Percentiles rank a stretch among this genome's conserved stretches.
Evolutionary conservation across 2,113 vertebrate species (phyloP).

Genomic region (Bucco capensis): DNA sequence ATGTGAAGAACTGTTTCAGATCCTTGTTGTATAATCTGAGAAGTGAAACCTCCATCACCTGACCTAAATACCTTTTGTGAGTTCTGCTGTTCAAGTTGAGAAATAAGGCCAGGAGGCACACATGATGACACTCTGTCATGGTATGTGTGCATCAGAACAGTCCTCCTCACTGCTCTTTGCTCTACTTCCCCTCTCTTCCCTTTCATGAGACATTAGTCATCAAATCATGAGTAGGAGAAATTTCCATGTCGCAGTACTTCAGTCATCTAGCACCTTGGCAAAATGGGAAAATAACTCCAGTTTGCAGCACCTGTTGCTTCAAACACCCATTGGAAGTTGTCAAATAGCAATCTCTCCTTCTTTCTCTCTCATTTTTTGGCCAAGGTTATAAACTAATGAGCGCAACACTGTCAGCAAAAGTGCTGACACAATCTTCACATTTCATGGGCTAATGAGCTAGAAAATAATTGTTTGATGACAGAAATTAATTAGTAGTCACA

Average conservation of each 20-base stretch:
- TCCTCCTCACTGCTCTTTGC: not conserved
- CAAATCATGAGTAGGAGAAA: not conserved
- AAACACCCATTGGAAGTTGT: not conserved
- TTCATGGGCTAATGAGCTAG: slow-evolving; percentile 58
- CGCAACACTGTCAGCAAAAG: not conserved
- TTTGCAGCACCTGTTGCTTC: slow-evolving; percentile 22
- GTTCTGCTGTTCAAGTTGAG: not conserved
- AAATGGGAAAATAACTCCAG: slow-evolving; percentile 1
- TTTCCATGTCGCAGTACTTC: not conserved
- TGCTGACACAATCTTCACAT: slow-evolving; percentile 41
- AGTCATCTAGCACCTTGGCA: not conserved
- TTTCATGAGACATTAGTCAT: slow-evolving; percentile 14
- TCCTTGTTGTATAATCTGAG: not conserved
- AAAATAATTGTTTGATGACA: slow-evolving; percentile 64
- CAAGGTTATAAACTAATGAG: slow-evolving; percentile 52
- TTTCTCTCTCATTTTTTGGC: not conserved
- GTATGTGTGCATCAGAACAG: not conserved
- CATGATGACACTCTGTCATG: not conserved
- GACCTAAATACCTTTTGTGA: not conserved
- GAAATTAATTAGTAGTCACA: slow-evolving; percentile 55
- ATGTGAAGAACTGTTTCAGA: not conserved
- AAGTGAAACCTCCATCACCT: slow-evolving; percentile 11
- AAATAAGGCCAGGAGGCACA: not conserved
- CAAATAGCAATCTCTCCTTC: not conserved
- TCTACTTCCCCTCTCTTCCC: not conserved